Base-by-base conservation (phyloP, 2,888 invertebrate species). In the Agriopis marginaria region DNA sequence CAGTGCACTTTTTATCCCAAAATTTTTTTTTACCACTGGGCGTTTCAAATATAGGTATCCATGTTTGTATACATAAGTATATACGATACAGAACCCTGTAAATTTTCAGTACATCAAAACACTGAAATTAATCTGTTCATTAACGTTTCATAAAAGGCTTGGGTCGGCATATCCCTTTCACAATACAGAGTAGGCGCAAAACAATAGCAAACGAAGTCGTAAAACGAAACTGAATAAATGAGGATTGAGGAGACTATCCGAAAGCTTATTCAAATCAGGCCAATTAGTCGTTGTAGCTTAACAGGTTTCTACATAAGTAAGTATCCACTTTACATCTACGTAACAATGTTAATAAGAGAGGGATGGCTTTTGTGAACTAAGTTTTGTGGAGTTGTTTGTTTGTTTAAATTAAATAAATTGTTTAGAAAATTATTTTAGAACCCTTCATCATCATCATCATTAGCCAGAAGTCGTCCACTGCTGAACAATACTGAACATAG, bases 211-310 rank as follows among this genome's bases (percentile, higher is more conserved):
- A 68, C 59, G 69, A 63, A 78, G 76, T 76, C 78, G 77, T 77
- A 77, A 77, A 82, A 80, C 77, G 76, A 80, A 78, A 78, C 80
- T 80, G 80, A 81, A 83, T 79, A 79, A 75, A 71, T 76, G 75
- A 80, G 82, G 82, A 70, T 75, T 76, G 75, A 79, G 81, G 82
- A 70, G 74, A 78, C 74, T 74, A 73, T 55, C 75, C 72, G 76
- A 78, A 83, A 81, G 83, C 80, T 83, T 85, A 85, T 86, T 84
- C 81, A 85, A 83, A 86, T 86, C 79, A 80, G 80, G 77, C 83
- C 85, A 85, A 85, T 86, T 85, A 86, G 83, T 79, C 72, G 76
- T 76, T 66, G 71, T 72, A 72, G 77, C 70, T 72, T 75, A 69
- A 55, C 72, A 58, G 71, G 68, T 71, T 61, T 66, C 66, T 68